phyloP scores from a whole-genome alignment of 2,797 vertebrate genomes.

The Poeciliopsis paucimaculata region DNA sequence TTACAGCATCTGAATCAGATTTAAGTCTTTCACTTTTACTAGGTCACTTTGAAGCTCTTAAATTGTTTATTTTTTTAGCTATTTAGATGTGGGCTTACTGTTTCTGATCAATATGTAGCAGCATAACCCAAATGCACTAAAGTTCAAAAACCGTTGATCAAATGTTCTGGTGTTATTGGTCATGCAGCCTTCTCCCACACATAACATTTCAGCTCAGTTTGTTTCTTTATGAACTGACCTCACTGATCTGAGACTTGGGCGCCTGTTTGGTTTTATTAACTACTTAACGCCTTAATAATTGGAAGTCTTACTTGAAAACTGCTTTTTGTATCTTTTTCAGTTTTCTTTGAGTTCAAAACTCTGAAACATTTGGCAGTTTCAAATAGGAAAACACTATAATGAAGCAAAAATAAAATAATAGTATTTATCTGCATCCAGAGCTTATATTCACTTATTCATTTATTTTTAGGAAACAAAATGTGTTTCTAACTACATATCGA shows the following conservation, averaged over 20 bases:
- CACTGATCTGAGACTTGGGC: not conserved
- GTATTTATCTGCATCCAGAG: not conserved
- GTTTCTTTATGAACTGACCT: not conserved
- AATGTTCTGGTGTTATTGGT: not conserved
- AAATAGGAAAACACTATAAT: not conserved
- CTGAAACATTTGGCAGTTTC: not conserved
- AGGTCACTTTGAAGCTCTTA: not conserved
- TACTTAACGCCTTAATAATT: not conserved
- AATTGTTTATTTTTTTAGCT: not conserved
- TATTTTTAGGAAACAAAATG: conserved; percentile 1
- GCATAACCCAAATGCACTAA: not conserved
- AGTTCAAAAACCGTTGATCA: not conserved
- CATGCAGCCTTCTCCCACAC: not conserved
- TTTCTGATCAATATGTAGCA: not conserved
- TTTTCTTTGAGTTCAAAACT: not conserved
- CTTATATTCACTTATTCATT: not conserved
- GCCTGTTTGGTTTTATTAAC: not conserved
- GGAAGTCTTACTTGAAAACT: not conserved
- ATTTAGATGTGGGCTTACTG: not conserved
- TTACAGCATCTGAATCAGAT: too few species aligned
- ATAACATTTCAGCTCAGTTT: not conserved
- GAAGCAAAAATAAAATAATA: not conserved
- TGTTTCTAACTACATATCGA: conserved; percentile 11
- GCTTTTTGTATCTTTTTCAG: not conserved
- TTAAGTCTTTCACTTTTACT: not conserved